A percentile compares a stretch with the other conserved stretches of the same genome.
Evolutionary conservation across 2,888 invertebrate genomes (phyloP).

Genomic region (Dorcus hopei): DNA sequence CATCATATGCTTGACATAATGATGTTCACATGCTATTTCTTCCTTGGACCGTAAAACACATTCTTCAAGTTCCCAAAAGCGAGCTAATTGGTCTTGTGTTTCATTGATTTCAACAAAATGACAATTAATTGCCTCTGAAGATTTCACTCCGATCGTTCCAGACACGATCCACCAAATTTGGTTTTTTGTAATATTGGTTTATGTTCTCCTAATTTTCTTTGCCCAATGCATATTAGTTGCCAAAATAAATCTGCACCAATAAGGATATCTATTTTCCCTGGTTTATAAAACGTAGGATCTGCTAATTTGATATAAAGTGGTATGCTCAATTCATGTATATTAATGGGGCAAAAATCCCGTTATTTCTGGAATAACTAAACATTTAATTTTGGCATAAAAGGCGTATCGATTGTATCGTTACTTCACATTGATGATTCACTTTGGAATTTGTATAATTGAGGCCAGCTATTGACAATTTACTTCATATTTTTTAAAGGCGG

Average conservation of each 20-base stretch:
- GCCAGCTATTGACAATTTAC: constrained; percentile 8
- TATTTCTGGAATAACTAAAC: constrained; percentile 13
- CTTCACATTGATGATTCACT: constrained; percentile 1
- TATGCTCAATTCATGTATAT: neutral
- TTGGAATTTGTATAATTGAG: constrained; percentile 11
- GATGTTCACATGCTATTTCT: too few species aligned
- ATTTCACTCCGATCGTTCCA: too few species aligned
- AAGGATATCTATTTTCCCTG: neutral
- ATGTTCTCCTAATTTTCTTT: too few species aligned
- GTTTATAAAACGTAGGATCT: neutral
- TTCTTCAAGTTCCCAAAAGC: too few species aligned
- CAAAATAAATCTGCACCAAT: neutral
- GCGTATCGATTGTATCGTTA: constrained; percentile 12
- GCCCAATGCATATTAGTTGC: too few species aligned
- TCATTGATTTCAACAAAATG: too few species aligned
- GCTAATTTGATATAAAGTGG: constrained; percentile 1
- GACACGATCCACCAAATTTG: too few species aligned
- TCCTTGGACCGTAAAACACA: too few species aligned
- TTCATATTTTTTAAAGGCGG: constrained; percentile 1
- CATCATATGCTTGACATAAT: too few species aligned
- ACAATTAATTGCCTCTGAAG: too few species aligned
- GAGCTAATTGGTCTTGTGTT: too few species aligned
- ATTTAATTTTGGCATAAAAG: constrained; percentile 7
- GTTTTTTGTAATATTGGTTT: too few species aligned
- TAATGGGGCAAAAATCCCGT: constrained; percentile 9